Percentiles rank a stretch among this genome's conserved stretches.
These are phyloP conservation scores for Felis catus DNA, from an alignment of 2,113 vertebrate species.

Conservation along the genomic window F.catus_Fca126_mat1.0 CM031415.1:78401001-78401500, in stretches of 20 bases:
- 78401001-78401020: no score
- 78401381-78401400: neutral
- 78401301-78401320: neutral
- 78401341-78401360: neutral
- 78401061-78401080: neutral
- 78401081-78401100: neutral
- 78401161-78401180: neutral
- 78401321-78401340: neutral
- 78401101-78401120: neutral
- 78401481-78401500: neutral
- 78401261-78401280: neutral
- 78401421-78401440: neutral
- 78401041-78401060: no score
- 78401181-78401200: constrained; percentile 27
- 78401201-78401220: neutral
- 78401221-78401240: neutral
- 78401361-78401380: neutral
- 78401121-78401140: neutral
- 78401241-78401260: neutral
- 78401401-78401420: neutral
- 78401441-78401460: neutral
- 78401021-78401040: no score
- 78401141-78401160: neutral
- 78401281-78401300: neutral
- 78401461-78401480: neutral